Percentiles rank a stretch among this genome's conserved stretches.
These are phyloP conservation scores for Eupithecia vulgata DNA, from an alignment of 2,888 invertebrate genomes.

Conservation along the genomic window DNA sequence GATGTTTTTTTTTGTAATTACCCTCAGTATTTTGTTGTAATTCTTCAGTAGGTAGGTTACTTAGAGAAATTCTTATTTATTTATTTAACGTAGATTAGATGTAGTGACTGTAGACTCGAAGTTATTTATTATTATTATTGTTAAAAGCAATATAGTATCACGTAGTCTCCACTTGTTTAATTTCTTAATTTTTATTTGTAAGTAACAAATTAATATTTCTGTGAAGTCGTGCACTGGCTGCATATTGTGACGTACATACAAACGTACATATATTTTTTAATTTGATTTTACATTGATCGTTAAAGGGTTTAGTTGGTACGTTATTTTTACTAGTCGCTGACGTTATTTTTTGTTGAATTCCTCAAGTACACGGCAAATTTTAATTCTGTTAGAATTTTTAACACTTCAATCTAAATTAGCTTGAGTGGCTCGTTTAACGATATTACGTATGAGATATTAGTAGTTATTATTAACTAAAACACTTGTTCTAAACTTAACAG, in stretches of 20 bases:
- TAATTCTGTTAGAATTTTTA: conserved; percentile 16
- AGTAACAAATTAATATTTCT: conserved; percentile 43
- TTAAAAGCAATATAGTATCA: conserved; percentile 68
- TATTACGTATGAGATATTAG: conserved; percentile 76
- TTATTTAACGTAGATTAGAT: conserved; percentile 75
- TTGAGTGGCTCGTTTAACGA: conserved; percentile 60
- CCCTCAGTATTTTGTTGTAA: conserved; percentile 78
- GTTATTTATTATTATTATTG: conserved; percentile 73
- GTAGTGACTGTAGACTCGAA: conserved; percentile 63
- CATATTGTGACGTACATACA: conserved; percentile 47
- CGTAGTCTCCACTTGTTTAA: conserved; percentile 65
- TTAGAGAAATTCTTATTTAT: conserved; percentile 81
- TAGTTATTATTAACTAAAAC: conserved; percentile 61
- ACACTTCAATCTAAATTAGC: conserved; percentile 20
- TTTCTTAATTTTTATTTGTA: conserved; percentile 48
- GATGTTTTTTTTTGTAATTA: conserved; percentile 51
- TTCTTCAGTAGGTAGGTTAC: conserved; percentile 75
- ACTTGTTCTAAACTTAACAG: conserved; percentile 62
- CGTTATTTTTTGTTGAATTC: conserved; percentile 36
- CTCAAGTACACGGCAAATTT: conserved; percentile 23
- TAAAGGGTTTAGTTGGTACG: conserved; percentile 57
- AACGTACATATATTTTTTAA: conserved; percentile 53
- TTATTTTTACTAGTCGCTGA: conserved; percentile 67
- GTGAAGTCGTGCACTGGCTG: conserved; percentile 50
- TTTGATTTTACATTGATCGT: conserved; percentile 51